Evolutionary conservation across 2,113 vertebrate species (phyloP), one percentile per base, ranked within the genome.

Genomic region (Bambusicola thoracicus): DNA sequence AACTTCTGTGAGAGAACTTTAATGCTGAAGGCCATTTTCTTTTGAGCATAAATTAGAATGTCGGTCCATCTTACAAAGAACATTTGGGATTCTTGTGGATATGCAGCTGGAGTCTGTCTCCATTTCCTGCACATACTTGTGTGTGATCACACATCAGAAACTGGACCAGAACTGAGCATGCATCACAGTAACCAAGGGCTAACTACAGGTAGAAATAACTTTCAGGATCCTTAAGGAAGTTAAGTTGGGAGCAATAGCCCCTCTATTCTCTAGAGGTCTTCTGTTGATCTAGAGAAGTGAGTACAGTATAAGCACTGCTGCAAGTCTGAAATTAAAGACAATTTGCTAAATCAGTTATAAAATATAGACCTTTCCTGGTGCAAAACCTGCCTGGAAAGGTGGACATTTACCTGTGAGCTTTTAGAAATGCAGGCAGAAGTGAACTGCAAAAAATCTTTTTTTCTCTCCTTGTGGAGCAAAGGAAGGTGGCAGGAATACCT

Each of bases 21-120:
- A 48, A 36, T 16, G 22, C 14, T 17, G 6, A 82, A 15, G 11
- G 17, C 19, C 9, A 40, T 80, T 79, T 68, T 59, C 48, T 36
- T 43, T 36, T 44, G 36, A 29, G 16, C 12, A 38, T 67, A 46
- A 75, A 24, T 48, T 38, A 8, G 7, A 36, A 6, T 10, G 11
- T 0, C 0, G 40, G 46, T 89, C 34, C 10, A 2, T 66, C 5
- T 6, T 41, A 30, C 12, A 40, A 17, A n/a, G 13, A 15, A 32
- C 3, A 7, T 56, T 70, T 74, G 44, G n/a, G 16, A 78, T 12
- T 12, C 65, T 22, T 32, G 18, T 12, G 62, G 48, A 27, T 8
- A 2, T 7, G 24, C 32, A 51, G 38, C 27, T 6, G 5, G 49
- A 72, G 15, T 32, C 77, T 89, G 19, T 13, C 11, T 66, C 29